Evolutionary conservation across 2,888 invertebrate genomes (phyloP), one percentile per base, ranked within the genome.

Genomic region (Kryphioiulus occultus): DNA sequence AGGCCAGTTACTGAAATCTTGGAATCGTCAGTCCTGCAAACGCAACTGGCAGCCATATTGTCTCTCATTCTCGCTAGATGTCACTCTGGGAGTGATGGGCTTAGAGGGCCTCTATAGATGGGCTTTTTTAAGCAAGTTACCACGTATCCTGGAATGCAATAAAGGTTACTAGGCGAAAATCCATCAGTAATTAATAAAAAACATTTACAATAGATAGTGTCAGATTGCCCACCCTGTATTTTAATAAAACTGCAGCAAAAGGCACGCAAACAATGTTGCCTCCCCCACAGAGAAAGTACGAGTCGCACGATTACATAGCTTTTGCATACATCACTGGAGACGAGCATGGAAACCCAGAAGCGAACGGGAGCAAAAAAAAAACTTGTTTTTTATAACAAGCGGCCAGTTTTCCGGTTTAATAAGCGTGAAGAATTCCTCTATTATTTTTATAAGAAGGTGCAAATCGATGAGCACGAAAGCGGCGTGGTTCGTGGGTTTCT

Each of bases 381-480:
- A 78, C 30, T 30, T 15, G 78, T 78, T 78, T 78, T 78, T 30
- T 26, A n/a, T n/a, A 78, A 78, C 78, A 15, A 22, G 26, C 78
- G 78, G 15, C 26, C 17, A 78, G 78, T 78, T 78, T 78, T 78
- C 78, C 78, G 78, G 78, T 78, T 78, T 78, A 78, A 78, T 78
- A 78, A 78, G 78, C 78, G 78, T 78, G 78, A 78, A 78, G 78
- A 78, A 78, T 78, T 78, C 78, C 30, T 30, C 78, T 78, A 78
- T 78, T 78, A 78, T 78, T 78, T 78, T 78, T 78, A 30, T 78
- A 78, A 78, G 78, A 78, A 78, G 78, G 78, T 78, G 78, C 78
- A 78, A 78, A 78, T 78, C 78, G 78, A 78, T 78, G 30, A 78
- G 78, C 78, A 78, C 9, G 30, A 78, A 78, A 10, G 26, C 78